Percentiles rank a stretch among this genome's conserved stretches.
phyloP scores from a whole-genome alignment of 2,797 vertebrate genomes.

The Rhinogobio ventralis region DNA sequence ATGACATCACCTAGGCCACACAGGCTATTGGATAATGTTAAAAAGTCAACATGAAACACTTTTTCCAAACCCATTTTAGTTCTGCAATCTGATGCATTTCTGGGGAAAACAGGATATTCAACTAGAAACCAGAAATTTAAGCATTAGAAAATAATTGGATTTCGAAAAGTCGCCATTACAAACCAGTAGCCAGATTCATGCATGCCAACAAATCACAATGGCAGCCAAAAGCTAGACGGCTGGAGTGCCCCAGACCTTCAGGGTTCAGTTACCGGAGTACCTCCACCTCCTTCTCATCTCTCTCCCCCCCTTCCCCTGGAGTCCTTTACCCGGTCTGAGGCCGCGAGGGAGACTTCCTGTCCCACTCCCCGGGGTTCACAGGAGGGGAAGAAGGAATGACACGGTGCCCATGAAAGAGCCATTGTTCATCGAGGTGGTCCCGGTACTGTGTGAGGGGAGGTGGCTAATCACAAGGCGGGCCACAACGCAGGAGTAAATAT shows the following conservation, averaged over 20 bases:
- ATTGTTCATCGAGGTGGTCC: conserved; percentile 84
- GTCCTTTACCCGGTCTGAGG: conserved; percentile 31
- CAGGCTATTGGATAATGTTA: background rate
- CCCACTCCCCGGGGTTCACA: conserved; percentile 42
- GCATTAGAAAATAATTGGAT: background rate
- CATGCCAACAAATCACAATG: conserved; percentile 34
- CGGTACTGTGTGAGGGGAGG: conserved; percentile 40
- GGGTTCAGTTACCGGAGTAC: conserved; percentile 56
- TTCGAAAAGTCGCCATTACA: background rate
- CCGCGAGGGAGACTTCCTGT: conserved; percentile 50
- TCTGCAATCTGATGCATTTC: background rate
- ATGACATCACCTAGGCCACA: background rate
- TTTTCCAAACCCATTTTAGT: background rate
- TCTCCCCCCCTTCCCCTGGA: conserved; percentile 33
- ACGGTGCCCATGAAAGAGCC: conserved; percentile 75
- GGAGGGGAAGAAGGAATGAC: conserved; percentile 56
- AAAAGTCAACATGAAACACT: background rate
- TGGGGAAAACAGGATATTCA: background rate
- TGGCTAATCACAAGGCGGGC: conserved; percentile 63
- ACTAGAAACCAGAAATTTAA: background rate
- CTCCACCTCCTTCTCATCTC: conserved; percentile 3
- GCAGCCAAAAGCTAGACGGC: conserved; percentile 19
- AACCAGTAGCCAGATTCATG: background rate
- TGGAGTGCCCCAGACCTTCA: conserved; percentile 42
- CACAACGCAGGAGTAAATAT: conserved; percentile 57